Evolutionary conservation across 2,113 vertebrate genomes (phyloP), one percentile per base, ranked within the genome.

Genomic region (Sander vitreus): DNA sequence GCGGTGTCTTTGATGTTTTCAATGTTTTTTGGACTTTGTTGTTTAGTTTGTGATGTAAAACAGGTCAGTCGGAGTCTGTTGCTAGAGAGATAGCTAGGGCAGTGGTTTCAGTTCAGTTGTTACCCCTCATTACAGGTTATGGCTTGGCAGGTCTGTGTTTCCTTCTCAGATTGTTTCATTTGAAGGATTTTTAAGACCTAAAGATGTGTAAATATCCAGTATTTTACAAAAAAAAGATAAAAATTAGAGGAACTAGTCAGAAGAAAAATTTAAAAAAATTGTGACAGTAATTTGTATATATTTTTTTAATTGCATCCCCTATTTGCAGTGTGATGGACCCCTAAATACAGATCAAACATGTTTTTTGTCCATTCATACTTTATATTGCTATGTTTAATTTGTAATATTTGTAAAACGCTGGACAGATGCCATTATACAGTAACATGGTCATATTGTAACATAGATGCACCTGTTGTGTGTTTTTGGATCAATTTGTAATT

Each of bases 1-100:
- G 39, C 3, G 0, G 51, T 8, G 30, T 83, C 62, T 74, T 64
- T 79, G 63, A 83, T 1, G 33, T 67, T 53, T 65, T 54, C 43
- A 27, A 18, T 3, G 33, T n/a, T 66, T 63, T 86, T 81, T 83
- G 85, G 87, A 90, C 87, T 91, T 89, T 90, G 87, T 27, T 79
- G 43, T 84, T 85, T 71, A 69, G 51, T 57, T 74, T 73, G 16
- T 70, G 58, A 72, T 0, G 3, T 68, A 25, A 51, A 84, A 50
- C 16, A 21, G 30, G 30, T 12, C 58, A 47, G 45, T 27, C 33
- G 11, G 30, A 57, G 48, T 39, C n/a, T 54, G 13, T 47, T 11
- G 14, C n/a, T 54, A 39, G 13, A 70, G 7, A 19, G 10, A 64
- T 15, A 47, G 9, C 21, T 19, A 36, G 3, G 55, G 43, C 14